These are phyloP conservation scores for Phocoena phocoena DNA, from an alignment of 2,113 vertebrate genomes.

Conservation along the genomic window DNA sequence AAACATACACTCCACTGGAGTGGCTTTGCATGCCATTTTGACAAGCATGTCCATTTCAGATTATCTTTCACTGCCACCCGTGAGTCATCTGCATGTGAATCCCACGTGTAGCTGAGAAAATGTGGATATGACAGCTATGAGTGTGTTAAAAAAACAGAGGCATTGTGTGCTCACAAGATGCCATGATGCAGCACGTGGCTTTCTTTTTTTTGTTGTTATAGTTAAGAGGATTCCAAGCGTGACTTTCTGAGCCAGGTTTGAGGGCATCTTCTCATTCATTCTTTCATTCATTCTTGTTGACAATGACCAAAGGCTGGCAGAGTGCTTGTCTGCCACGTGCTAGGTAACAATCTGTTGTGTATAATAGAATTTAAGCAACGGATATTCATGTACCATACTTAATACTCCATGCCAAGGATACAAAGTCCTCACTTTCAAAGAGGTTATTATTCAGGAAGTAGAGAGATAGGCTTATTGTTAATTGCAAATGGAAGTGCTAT, in stretches of 20 bases:
- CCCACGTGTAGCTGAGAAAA: background rate
- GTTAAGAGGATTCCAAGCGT: background rate
- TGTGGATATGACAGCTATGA: background rate
- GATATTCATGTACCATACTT: background rate
- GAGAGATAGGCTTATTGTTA: background rate
- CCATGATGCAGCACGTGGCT: rapidly evolving
- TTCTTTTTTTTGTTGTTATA: background rate
- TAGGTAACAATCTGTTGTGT: background rate
- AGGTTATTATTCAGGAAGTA: background rate
- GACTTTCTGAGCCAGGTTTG: background rate
- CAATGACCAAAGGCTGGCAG: background rate
- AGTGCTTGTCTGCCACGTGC: background rate
- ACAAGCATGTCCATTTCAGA: conserved; percentile 31
- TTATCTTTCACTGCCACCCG: background rate
- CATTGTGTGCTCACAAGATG: background rate
- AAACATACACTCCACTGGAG: conserved; percentile 1
- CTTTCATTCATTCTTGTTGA: background rate
- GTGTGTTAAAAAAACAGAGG: background rate
- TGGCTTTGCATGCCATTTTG: background rate
- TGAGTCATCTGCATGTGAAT: background rate
- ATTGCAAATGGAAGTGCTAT: background rate
- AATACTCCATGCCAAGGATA: background rate
- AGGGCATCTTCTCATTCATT: background rate
- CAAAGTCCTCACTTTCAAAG: background rate
- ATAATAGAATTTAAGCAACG: background rate